A percentile compares a stretch with the other conserved stretches of the same genome.
These are phyloP conservation scores for Graphium colonna DNA, from an alignment of 2,888 invertebrate species.

Conservation along the genomic window DNA sequence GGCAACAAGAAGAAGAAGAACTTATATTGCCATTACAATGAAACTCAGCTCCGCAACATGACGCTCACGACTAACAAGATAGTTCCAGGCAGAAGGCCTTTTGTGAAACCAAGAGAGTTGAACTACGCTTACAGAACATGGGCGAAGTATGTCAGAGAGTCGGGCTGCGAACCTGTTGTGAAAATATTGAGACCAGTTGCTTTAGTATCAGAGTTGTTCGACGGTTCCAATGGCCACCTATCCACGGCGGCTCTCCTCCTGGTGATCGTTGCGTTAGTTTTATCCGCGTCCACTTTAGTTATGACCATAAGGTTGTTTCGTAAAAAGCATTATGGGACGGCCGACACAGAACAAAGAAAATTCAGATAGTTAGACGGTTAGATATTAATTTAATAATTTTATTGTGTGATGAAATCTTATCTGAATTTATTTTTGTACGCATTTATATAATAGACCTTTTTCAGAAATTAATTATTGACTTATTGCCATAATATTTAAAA, in stretches of 20 bases:
- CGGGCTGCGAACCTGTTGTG: slow-evolving; percentile 80
- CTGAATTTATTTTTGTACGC: slow-evolving; percentile 10
- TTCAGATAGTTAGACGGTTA: slow-evolving; percentile 46
- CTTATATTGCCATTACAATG: slow-evolving; percentile 82
- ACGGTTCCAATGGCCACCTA: slow-evolving; percentile 35
- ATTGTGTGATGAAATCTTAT: slow-evolving; percentile 18
- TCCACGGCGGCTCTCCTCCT: slow-evolving; percentile 55
- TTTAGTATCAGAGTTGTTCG: slow-evolving; percentile 45
- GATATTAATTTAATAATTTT: slow-evolving; percentile 28
- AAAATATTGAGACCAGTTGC: slow-evolving; percentile 70
- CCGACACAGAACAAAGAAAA: slow-evolving; percentile 56
- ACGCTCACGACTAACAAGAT: slow-evolving; percentile 70
- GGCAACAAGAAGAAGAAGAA: slow-evolving; percentile 83
- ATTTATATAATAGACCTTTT: slow-evolving; percentile 5
- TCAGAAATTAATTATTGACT: slow-evolving; percentile 1
- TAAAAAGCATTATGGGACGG: slow-evolving; percentile 36
- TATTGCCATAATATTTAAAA: not conserved
- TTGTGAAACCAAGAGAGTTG: slow-evolving; percentile 79
- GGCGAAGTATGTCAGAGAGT: slow-evolving; percentile 86
- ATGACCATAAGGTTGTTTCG: slow-evolving; percentile 59
- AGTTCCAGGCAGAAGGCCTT: slow-evolving; percentile 76
- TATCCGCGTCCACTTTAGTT: slow-evolving; percentile 53
- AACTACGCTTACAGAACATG: slow-evolving; percentile 83
- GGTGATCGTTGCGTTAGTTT: slow-evolving; percentile 51
- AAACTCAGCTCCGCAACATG: slow-evolving; percentile 73